Base-by-base conservation (phyloP, 2,888 invertebrate genomes). In the Apotomis capreana region DNA sequence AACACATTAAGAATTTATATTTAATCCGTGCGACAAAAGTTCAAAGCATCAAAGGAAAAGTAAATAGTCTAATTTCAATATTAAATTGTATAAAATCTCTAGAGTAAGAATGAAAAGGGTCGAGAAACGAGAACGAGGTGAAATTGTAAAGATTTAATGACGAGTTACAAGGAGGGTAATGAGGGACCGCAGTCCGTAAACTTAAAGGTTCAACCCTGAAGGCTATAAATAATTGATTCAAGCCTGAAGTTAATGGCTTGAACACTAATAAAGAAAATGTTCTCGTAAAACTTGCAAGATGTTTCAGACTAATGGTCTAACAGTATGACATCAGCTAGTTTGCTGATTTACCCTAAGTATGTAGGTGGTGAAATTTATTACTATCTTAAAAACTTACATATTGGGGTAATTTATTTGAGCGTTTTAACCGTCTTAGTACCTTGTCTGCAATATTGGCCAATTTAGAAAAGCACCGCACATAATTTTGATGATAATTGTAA, bases 141-240 rank as follows among this genome's bases (percentile, higher is more conserved):
- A 36, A 15, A 67, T 55, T 46, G 61, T 67, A 51, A 70, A 65
- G 61, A 67, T 67, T 70, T 57, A 49, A 67, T 49, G 70, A 46
- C 60, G 55, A 54, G 61, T 37, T 54, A 59, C 44, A 26, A 57
- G 51, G 9, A 26, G 46, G 54, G 58, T 69, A 69, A 69, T 52
- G 63, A 63, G 58, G 9, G 40, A 49, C n/a, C 44, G 40, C 10
- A n/a, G 55, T 6, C 52, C 58, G 64, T 70, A 59, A 70, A 64
- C 10, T 59, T 51, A 10, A 57, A 64, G 62, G 63, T 4, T 9
- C n/a, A 61, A 52, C 69, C 51, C 8, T 46, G n/a, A n/a, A n/a
- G 6, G 44, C 64, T 26, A 36, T 70, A 70, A 70, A 70, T 70
- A 59, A 64, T 59, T 64, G 64, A 64, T 70, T 59, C 52, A 58